Percentiles rank a stretch among this genome's conserved stretches.
phyloP scores from a whole-genome alignment of 2,888 invertebrate genomes.

The Rhyacophila evoluta region DNA sequence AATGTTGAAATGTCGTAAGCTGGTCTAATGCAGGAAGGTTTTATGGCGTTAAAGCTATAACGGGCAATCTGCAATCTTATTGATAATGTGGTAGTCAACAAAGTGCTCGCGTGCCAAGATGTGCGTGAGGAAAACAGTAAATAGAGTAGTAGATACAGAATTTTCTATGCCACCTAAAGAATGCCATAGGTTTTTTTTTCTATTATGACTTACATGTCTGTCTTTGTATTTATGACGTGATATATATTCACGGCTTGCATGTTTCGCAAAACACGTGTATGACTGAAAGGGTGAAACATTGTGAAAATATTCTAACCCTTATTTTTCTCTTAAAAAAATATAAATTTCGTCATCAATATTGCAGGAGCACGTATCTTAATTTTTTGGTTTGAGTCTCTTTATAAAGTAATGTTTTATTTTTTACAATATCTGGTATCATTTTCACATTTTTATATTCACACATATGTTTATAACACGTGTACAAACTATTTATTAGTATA shows the following conservation, averaged over 20 bases:
- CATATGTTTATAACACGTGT: too few relatives aligned
- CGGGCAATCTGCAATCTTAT: background rate
- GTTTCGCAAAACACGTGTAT: background rate
- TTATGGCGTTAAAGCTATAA: background rate
- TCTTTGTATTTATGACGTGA: background rate
- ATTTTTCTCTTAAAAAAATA: too few relatives aligned
- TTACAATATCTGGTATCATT: too few relatives aligned
- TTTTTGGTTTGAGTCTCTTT: too few relatives aligned
- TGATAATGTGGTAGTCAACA: background rate
- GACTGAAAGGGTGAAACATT: background rate
- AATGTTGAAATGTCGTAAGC: too few relatives aligned
- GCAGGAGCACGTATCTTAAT: too few relatives aligned
- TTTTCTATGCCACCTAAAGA: background rate
- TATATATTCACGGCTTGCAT: background rate
- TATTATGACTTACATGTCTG: slow-evolving; percentile 4
- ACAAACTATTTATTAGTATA: too few relatives aligned
- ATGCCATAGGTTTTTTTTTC: background rate
- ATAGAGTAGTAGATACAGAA: background rate
- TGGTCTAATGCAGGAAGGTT: too few relatives aligned
- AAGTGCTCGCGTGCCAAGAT: slow-evolving; percentile 1
- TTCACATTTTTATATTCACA: too few relatives aligned
- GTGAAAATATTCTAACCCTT: background rate
- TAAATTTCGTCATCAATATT: too few relatives aligned
- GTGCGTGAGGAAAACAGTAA: background rate
- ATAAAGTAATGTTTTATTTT: too few relatives aligned